These are phyloP conservation scores for Baryphthengus martii DNA, from an alignment of 2,113 vertebrate genomes.

Conservation along the genomic window DNA sequence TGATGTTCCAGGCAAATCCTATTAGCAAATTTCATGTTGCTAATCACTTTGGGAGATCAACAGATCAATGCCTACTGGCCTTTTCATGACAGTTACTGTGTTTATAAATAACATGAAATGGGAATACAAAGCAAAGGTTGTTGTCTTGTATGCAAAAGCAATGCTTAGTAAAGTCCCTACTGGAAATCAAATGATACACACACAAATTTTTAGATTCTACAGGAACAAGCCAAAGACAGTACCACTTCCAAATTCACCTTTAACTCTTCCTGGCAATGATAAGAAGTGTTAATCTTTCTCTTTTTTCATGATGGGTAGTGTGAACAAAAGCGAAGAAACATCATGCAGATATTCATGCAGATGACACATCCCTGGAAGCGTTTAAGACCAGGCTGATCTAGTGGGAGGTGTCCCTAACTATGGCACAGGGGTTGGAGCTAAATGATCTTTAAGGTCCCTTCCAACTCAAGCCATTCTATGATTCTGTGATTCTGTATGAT, in stretches of 20 bases:
- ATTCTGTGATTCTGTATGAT: too few relatives aligned
- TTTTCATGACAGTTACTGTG: slow-evolving; percentile 3
- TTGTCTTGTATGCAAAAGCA: not conserved
- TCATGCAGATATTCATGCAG: not conserved
- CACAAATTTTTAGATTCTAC: not conserved
- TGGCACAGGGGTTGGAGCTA: too few relatives aligned
- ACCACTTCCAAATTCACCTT: not conserved
- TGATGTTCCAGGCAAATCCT: not conserved
- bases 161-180: not conserved
- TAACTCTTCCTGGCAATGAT: not conserved
- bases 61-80: slow-evolving; percentile 10
- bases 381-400: too few relatives aligned
- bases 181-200: not conserved
- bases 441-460: too few relatives aligned
- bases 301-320: not conserved
- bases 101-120: not conserved
- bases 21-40: not conserved
- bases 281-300: not conserved
- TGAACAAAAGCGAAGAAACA: not conserved
- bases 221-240: not conserved
- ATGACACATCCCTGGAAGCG: too few relatives aligned
- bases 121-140: not conserved
- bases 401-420: too few relatives aligned
- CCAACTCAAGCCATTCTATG: too few relatives aligned
- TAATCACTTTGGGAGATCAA: slow-evolving; percentile 21